Conservation (phyloP, 2,888 invertebrate genomes). For the Tenthredo scrophulariae region DNA sequence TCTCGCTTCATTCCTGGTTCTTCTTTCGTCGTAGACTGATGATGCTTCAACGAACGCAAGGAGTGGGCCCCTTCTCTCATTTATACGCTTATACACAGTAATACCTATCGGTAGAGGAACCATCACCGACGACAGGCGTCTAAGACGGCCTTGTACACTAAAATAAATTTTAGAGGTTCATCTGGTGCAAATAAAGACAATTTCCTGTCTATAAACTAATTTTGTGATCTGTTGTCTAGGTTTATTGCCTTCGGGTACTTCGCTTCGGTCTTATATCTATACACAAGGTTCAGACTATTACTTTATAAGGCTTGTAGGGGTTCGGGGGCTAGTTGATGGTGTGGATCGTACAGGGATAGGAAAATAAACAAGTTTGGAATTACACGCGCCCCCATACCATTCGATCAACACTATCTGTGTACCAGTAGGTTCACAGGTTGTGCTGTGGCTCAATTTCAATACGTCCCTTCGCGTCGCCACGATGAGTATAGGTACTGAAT, state of each 20-base stretch:
- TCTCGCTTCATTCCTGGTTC: constrained; percentile 10
- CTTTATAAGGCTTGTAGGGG: not conserved
- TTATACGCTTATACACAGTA: constrained; percentile 6
- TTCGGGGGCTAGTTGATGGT: not conserved
- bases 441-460: constrained; percentile 31
- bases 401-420: not conserved
- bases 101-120: not conserved
- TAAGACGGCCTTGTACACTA: constrained; percentile 20
- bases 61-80: not conserved
- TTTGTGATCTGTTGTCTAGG: not conserved
- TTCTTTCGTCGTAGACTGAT: not conserved
- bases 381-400: not conserved
- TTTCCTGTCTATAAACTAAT: not conserved
- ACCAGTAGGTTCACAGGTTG: not conserved
- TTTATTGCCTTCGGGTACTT: not conserved
- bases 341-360: not conserved
- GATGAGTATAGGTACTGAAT: not conserved
- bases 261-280: not conserved
- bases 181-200: constrained; percentile 17
- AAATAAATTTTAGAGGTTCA: constrained; percentile 27
- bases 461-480: constrained; percentile 12
- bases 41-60: not conserved
- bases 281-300: not conserved
- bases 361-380: constrained; percentile 23
- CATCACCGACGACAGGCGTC: not conserved